Evolutionary conservation across 2,888 invertebrate genomes (phyloP), one percentile per base, ranked within the genome.

Genomic region (Oxystoma pomonae): DNA sequence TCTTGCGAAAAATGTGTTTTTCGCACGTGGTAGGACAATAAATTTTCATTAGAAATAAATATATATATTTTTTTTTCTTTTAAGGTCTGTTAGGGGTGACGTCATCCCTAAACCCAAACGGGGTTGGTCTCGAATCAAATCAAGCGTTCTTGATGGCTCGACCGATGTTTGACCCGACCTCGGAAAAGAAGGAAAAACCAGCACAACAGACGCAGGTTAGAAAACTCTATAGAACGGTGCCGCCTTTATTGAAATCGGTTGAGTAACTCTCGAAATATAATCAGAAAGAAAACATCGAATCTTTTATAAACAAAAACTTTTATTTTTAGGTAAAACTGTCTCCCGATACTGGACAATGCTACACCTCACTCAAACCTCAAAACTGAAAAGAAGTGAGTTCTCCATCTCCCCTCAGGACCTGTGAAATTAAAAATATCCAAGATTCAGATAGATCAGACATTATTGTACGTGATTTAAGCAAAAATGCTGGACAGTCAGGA

Each of bases 71-170:
- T 9, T 49, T 9, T 59, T 17, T 22, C 21, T 52, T 63, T 67
- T 59, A 68, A 74, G 73, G 73, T 67, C 67, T 75, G 71, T 67
- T 74, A 69, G 87, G 87, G 74, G 80, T 88, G 72, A 83, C 87
- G 64, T 84, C 87, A 67, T 86, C 86, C 67, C 81, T 89, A 67
- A 85, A 87, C 69, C 87, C 88, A 62, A 88, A 87, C 77, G 88
- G 88, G 64, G 81, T 83, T 67, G 82, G 82, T 68, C 82, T 87
- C 66, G 87, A 87, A 71, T 83, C 86, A 78, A 87, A 86, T 74
- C 85, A 87, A 62, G 85, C 87, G 53, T 78, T 86, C 59, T 84
- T 86, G 58, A 77, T 78, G 70, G 76, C 78, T 69, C 77, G 76
- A 70, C 80, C 81, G 59, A 85, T 85, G 82, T 83, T 86, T 81